Percentiles rank a stretch among this genome's conserved stretches.
Conservation (phyloP, 2,888 invertebrate species). For the Prenolepis imparis region DNA sequence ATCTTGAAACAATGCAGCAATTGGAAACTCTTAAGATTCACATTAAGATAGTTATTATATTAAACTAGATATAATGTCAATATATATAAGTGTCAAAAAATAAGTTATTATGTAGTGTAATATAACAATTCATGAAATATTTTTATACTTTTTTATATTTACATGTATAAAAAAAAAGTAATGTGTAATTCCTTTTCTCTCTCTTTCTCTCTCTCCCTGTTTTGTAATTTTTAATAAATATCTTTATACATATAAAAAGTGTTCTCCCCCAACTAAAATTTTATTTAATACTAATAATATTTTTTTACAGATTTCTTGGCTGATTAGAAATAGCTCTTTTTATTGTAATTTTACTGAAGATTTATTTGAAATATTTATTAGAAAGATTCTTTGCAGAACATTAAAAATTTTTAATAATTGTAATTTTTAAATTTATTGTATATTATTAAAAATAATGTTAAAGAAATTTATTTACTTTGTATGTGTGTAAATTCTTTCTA, state of each 20-base stretch:
- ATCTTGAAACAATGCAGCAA: conserved; percentile 81
- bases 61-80: conserved; percentile 52
- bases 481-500: too few species aligned
- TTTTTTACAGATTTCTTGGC: not conserved
- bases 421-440: too few species aligned
- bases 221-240: not conserved
- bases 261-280: not conserved
- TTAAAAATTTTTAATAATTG: too few species aligned
- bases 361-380: not conserved
- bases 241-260: not conserved
- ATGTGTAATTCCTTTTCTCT: not conserved
- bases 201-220: not conserved
- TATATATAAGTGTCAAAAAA: not conserved
- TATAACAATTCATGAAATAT: conserved; percentile 8
- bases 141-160: conserved; percentile 24
- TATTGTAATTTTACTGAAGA: not conserved
- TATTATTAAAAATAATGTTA: too few species aligned
- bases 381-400: not conserved
- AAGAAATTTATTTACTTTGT: too few species aligned
- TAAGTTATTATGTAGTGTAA: not conserved
- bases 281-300: not conserved
- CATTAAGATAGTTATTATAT: conserved; percentile 77
- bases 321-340: not conserved
- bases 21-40: conserved; percentile 80
- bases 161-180: not conserved